phyloP scores from a whole-genome alignment of 2,888 invertebrate species.

The Macrosoma leucophasiata region DNA sequence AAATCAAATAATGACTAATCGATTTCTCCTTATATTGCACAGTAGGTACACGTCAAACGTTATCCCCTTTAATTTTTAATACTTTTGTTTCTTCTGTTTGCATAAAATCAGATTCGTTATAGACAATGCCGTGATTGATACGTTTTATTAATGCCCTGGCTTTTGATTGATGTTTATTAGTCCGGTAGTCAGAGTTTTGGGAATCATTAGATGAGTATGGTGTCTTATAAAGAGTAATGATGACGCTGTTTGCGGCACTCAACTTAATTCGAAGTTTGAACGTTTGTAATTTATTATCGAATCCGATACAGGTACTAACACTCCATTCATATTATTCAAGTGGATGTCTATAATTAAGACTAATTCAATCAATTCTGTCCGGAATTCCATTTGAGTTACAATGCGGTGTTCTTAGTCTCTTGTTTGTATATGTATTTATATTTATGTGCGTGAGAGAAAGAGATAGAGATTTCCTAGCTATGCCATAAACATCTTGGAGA shows the following conservation, averaged over 20 bases:
- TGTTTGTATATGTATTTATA: slow-evolving; percentile 25
- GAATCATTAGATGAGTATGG: slow-evolving; percentile 66
- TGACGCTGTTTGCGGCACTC: slow-evolving; percentile 57
- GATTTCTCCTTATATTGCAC: slow-evolving; percentile 73
- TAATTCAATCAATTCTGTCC: slow-evolving; percentile 43
- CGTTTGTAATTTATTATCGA: slow-evolving; percentile 58
- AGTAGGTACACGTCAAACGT: slow-evolving; percentile 75
- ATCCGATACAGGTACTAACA: slow-evolving; percentile 40
- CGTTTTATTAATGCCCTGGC: slow-evolving; percentile 63
- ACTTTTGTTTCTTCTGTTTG: slow-evolving; percentile 62
- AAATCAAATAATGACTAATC: slow-evolving; percentile 77
- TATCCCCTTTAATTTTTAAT: slow-evolving; percentile 71
- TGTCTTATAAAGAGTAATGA: slow-evolving; percentile 73
- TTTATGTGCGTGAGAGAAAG: slow-evolving; percentile 29
- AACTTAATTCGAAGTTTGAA: slow-evolving; percentile 66
- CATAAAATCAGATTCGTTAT: slow-evolving; percentile 69
- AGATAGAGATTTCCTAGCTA: slow-evolving; percentile 32
- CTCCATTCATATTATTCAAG: slow-evolving; percentile 43
- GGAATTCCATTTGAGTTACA: slow-evolving; percentile 29
- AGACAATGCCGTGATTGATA: slow-evolving; percentile 72
- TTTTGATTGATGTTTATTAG: slow-evolving; percentile 74
- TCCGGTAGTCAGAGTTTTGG: slow-evolving; percentile 73
- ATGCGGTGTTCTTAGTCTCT: slow-evolving; percentile 18
- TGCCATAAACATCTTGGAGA: slow-evolving; percentile 42
- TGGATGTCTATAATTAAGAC: slow-evolving; percentile 39